These are phyloP conservation scores for Drosophila meridiana DNA, from an alignment of 2,888 invertebrate species.

Conservation along the genomic window DNA sequence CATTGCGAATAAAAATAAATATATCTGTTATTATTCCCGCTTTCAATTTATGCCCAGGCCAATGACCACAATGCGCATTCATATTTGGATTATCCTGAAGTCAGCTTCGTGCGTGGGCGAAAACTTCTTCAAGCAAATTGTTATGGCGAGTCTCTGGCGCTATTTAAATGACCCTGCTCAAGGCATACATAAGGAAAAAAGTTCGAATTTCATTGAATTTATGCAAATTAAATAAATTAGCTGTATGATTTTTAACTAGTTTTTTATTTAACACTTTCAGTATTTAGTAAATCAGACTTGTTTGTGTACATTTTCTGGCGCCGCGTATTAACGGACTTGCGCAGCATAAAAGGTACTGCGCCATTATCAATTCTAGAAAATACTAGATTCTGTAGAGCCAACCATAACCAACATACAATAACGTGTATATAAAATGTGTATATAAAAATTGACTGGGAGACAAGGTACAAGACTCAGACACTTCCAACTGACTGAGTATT, in stretches of 20 bases:
- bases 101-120: neutral
- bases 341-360: too few species aligned
- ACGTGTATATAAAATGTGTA: too few species aligned
- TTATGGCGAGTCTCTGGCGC: slow-evolving; percentile 8
- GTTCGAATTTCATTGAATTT: neutral
- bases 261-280: neutral
- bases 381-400: too few species aligned
- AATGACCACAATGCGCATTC: slow-evolving; percentile 55
- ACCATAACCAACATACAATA: too few species aligned
- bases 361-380: too few species aligned
- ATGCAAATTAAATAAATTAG: neutral
- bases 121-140: slow-evolving; percentile 31
- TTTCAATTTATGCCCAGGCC: slow-evolving; percentile 65
- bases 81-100: slow-evolving; percentile 31
- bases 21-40: slow-evolving; percentile 54
- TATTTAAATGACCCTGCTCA: neutral
- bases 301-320: too few species aligned
- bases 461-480: too few species aligned
- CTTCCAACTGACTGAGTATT: too few species aligned
- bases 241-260: neutral
- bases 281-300: too few species aligned
- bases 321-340: too few species aligned
- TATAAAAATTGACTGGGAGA: too few species aligned
- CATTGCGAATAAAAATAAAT: slow-evolving; percentile 73
- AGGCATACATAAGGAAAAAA: neutral